A percentile compares a stretch with the other conserved stretches of the same genome.
Evolutionary conservation across 2,113 vertebrate genomes (phyloP).

Genomic region (Suncus etruscus): DNA sequence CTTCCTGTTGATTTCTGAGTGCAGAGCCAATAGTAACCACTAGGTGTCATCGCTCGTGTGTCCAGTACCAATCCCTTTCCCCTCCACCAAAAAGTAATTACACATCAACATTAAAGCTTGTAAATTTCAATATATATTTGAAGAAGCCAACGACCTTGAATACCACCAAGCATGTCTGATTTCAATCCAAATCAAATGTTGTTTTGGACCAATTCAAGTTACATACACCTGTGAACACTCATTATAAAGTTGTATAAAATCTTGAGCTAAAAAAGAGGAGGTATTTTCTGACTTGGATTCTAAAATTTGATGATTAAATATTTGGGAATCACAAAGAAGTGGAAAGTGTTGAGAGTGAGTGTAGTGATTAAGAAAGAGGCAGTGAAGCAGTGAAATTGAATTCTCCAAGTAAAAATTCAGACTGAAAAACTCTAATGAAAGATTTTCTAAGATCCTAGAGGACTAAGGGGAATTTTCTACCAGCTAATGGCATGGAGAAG

Average conservation of each 20-base stretch:
- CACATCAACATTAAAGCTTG: background rate
- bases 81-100: background rate
- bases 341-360: background rate
- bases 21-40: too few relatives aligned
- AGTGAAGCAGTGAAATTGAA: too few relatives aligned
- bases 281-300: background rate
- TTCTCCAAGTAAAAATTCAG: too few relatives aligned
- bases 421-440: too few relatives aligned
- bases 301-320: background rate
- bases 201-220: background rate
- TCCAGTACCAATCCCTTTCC: too few relatives aligned
- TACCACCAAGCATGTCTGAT: background rate
- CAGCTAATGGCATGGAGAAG: too few relatives aligned
- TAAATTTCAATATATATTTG: background rate
- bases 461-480: too few relatives aligned
- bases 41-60: too few relatives aligned
- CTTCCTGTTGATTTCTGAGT: too few relatives aligned
- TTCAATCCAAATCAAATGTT: background rate
- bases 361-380: background rate
- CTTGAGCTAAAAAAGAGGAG: background rate
- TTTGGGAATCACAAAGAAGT: background rate
- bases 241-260: background rate
- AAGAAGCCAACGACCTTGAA: background rate
- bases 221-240: background rate
- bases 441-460: too few relatives aligned